These are phyloP conservation scores for Lophius piscatorius DNA, from an alignment of 2,113 vertebrate species.

Conservation along the genomic window DNA sequence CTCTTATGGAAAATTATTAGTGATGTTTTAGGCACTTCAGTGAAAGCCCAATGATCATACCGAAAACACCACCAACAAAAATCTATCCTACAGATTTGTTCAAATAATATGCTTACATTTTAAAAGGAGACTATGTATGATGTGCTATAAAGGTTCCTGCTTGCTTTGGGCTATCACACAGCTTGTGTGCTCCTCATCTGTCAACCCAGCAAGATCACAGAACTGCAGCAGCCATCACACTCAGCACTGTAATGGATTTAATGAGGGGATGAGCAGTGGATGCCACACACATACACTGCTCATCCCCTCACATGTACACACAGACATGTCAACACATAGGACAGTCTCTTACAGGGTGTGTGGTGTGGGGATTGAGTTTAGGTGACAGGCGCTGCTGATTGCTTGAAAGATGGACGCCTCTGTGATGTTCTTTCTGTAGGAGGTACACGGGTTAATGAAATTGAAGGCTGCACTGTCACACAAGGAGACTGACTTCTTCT, in stretches of 20 bases:
- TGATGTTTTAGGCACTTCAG: not conserved
- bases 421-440: constrained; percentile 46
- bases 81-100: too few relatives aligned
- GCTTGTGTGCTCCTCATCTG: constrained; percentile 47
- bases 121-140: too few relatives aligned
- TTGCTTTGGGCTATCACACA: constrained; percentile 56
- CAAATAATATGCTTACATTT: too few relatives aligned
- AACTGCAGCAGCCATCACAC: constrained; percentile 71
- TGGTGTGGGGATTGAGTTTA: constrained; percentile 57
- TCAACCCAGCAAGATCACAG: constrained; percentile 61
- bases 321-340: constrained; percentile 29
- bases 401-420: constrained; percentile 44
- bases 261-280: constrained; percentile 64
- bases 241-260: constrained; percentile 70
- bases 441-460: constrained; percentile 66
- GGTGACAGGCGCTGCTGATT: constrained; percentile 45
- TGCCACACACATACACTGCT: constrained; percentile 53
- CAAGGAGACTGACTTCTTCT: constrained; percentile 33
- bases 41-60: constrained; percentile 1
- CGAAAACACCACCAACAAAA: constrained; percentile 19
- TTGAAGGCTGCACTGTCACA: constrained; percentile 43
- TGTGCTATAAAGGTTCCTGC: constrained; percentile 30
- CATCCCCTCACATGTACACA: constrained; percentile 19
- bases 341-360: constrained; percentile 29
- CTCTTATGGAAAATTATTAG: not conserved